phyloP scores from a whole-genome alignment of 2,888 invertebrate species.

The Tetragnatha montana region DNA sequence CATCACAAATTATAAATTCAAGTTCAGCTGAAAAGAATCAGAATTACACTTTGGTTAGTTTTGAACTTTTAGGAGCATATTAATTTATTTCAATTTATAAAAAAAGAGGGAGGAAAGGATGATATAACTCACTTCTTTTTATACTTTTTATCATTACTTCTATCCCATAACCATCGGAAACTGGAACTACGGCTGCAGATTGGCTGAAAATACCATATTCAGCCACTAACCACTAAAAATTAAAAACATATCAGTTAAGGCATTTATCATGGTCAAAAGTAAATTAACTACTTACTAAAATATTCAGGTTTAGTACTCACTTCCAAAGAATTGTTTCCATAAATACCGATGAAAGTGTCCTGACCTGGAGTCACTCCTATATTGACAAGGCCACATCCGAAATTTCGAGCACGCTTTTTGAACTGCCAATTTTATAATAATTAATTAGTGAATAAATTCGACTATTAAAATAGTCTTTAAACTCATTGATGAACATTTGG shows the following conservation, averaged over 20 bases:
- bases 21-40: constrained; percentile 66
- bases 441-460: too few species aligned
- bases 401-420: constrained; percentile 85
- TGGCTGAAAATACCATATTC: constrained; percentile 96
- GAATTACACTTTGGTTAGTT: too few species aligned
- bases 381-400: constrained; percentile 91
- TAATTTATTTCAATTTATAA: too few species aligned
- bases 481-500: too few species aligned
- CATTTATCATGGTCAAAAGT: too few species aligned
- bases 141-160: constrained; percentile 98
- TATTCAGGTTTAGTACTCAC: constrained; percentile 79
- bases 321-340: constrained; percentile 95
- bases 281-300: neutral
- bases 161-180: constrained; percentile 97
- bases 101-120: too few species aligned
- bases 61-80: too few species aligned
- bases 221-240: constrained; percentile 91
- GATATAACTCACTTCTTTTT: constrained; percentile 83
- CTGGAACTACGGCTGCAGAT: constrained; percentile 94
- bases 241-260: too few species aligned
- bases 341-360: constrained; percentile 91
- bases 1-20: constrained; percentile 90
- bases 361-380: constrained; percentile 82
- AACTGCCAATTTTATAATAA: constrained; percentile 21
- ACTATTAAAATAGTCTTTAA: too few species aligned